Evolutionary conservation across 2,113 vertebrate genomes (phyloP).

Genomic region (Tragelaphus scriptus): DNA sequence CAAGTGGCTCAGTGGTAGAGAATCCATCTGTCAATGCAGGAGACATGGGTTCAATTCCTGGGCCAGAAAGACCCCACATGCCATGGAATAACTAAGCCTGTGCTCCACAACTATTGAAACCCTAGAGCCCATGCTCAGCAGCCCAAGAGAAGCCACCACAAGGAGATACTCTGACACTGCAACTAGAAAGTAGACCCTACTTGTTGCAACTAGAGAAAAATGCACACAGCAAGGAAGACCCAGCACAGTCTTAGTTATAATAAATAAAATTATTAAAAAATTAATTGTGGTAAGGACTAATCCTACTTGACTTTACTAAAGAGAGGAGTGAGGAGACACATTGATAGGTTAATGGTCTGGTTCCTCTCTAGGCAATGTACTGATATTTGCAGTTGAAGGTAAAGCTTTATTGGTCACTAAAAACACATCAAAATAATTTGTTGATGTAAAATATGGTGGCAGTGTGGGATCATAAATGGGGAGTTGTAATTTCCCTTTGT

Average conservation of each 20-base stretch:
- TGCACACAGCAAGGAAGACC: background rate
- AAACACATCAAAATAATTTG: background rate
- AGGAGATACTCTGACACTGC: background rate
- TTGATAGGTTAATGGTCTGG: background rate
- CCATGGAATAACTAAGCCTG: background rate
- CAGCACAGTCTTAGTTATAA: background rate
- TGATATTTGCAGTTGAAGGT: background rate
- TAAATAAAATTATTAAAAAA: background rate
- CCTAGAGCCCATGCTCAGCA: background rate
- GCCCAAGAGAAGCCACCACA: background rate
- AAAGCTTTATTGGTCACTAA: background rate
- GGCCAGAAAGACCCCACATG: background rate
- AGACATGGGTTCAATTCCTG: background rate
- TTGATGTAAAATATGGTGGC: background rate
- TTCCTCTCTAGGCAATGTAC: background rate
- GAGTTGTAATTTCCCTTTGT: background rate
- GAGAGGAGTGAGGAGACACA: background rate
- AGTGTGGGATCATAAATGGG: background rate
- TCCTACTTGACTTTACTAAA: background rate
- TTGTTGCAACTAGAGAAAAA: background rate
- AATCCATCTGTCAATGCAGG: background rate
- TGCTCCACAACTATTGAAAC: rapidly evolving
- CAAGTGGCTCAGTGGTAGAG: background rate
- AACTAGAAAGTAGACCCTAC: background rate
- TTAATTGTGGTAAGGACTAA: background rate